Conservation (phyloP, 2,797 vertebrate genomes). For the Tolypeutes matacus region DNA sequence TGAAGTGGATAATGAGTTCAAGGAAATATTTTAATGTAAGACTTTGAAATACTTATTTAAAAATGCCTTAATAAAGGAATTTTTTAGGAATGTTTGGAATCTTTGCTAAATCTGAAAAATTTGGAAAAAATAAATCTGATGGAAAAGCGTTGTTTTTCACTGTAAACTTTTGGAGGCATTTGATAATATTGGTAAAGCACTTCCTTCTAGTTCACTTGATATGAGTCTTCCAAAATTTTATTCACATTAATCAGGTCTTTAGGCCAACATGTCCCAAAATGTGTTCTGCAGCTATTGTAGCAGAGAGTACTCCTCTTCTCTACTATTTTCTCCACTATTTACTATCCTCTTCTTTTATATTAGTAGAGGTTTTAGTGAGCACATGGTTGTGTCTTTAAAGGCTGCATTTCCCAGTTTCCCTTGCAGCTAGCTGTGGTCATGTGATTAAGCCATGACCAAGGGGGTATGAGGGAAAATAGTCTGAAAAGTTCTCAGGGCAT, state of each 20-base stretch:
- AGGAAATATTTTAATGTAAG: background rate
- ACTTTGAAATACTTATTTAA: slow-evolving; percentile 4
- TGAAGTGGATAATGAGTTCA: background rate
- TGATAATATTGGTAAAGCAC: background rate
- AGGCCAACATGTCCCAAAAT: background rate
- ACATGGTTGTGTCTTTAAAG: background rate
- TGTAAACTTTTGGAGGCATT: background rate
- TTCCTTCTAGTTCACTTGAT: slow-evolving; percentile 4
- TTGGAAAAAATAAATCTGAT: background rate
- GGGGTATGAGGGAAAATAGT: background rate
- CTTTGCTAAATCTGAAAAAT: background rate
- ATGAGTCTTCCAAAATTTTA: background rate
- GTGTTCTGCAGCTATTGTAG: background rate
- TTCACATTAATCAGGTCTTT: background rate
- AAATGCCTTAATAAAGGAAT: background rate
- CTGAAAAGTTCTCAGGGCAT: background rate
- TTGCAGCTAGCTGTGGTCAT: background rate
- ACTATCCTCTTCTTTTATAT: background rate
- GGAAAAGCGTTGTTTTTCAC: background rate
- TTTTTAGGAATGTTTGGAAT: slow-evolving; percentile 8
- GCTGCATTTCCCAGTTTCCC: background rate
- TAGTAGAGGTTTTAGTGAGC: background rate
- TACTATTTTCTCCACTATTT: background rate
- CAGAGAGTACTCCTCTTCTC: background rate
- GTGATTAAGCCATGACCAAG: background rate